phyloP scores from a whole-genome alignment of 2,888 invertebrate species.

The Melanotus villosus region DNA sequence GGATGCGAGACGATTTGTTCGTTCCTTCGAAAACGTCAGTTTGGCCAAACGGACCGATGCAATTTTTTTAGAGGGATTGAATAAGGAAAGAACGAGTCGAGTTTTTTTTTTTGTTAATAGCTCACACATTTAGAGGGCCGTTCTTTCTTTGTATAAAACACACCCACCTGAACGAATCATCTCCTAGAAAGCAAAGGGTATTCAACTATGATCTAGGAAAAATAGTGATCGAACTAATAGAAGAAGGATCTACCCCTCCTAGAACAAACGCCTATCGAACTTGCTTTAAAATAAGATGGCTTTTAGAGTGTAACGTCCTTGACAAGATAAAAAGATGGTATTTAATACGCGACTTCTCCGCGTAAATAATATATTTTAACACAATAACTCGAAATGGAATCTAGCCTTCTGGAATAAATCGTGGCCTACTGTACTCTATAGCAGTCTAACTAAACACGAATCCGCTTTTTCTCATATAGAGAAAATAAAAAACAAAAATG shows the following conservation, averaged over 20 bases:
- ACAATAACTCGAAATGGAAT: too few species aligned
- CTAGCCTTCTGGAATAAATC: too few species aligned
- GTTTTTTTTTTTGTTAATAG: background rate
- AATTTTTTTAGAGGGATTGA: background rate
- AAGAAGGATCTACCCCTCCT: slow-evolving; percentile 1
- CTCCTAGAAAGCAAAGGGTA: background rate
- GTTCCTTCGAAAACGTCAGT: background rate
- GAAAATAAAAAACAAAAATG: too few species aligned
- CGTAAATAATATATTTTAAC: too few species aligned
- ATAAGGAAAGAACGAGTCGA: background rate
- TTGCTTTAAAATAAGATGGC: too few species aligned
- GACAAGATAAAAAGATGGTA: background rate
- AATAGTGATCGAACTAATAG: background rate
- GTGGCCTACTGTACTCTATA: too few species aligned
- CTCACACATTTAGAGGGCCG: slow-evolving; percentile 8
- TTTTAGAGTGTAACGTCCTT: background rate
- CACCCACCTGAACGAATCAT: slow-evolving; percentile 20
- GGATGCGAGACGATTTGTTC: background rate
- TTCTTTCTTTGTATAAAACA: slow-evolving; percentile 12
- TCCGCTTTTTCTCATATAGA: too few species aligned
- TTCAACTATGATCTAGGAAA: slow-evolving; percentile 6
- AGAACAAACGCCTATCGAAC: background rate
- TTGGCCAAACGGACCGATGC: background rate
- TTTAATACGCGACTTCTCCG: too few species aligned
- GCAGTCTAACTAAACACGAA: too few species aligned